Base-by-base conservation (phyloP, 2,888 invertebrate species). In the Protophormia terraenovae region DNA sequence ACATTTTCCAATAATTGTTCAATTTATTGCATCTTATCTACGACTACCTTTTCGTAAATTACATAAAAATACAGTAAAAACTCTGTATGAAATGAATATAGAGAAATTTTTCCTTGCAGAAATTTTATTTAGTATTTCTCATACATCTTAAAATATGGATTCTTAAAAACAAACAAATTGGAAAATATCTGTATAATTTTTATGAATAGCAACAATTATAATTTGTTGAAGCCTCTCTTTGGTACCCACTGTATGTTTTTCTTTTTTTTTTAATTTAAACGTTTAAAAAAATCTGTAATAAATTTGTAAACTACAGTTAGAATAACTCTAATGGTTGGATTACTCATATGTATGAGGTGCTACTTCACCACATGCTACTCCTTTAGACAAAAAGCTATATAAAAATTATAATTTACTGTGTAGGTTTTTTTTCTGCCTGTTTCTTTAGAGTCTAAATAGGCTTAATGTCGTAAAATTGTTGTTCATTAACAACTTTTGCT, bases 391-490 rank as follows among this genome's bases (percentile, higher is more conserved):
- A 14, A 19, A 12, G n/a, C n/a, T n/a, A n/a, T n/a, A n/a, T n/a
- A 60, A 60, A 35, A 35, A 19, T 35, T 12, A 60, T 5, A 22
- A 60, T 35, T 58, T 24, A 14, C 38, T 38, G 62, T 60, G 4
- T 16, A 38, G 5, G 14, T 8, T 16, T 0, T 19, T 62, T 14
- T 19, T 53, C n/a, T n/a, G 8, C 12, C n/a, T 14, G 22, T 24
- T 53, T 38, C 27, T 38, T 38, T 22, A 19, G n/a, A n/a, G 64
- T 14, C 0, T 5, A 53, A 53, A 6, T 35, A 45, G 19, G 10
- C 19, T 45, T 19, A 24, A 47, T 62, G 73, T 73, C 73, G 60
- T 73, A 73, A 73, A 73, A 32, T 72, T 45, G 12, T 47, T 60
- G 35, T 24, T 60, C 47, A 32, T 62, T 62, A 73, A 73, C 60